Percentiles rank a stretch among this genome's conserved stretches.
Conservation (phyloP, 30 jellyfish, hydroid and myxozoan species). For the Aurelia aurita complex sp. Pacific region DNA sequence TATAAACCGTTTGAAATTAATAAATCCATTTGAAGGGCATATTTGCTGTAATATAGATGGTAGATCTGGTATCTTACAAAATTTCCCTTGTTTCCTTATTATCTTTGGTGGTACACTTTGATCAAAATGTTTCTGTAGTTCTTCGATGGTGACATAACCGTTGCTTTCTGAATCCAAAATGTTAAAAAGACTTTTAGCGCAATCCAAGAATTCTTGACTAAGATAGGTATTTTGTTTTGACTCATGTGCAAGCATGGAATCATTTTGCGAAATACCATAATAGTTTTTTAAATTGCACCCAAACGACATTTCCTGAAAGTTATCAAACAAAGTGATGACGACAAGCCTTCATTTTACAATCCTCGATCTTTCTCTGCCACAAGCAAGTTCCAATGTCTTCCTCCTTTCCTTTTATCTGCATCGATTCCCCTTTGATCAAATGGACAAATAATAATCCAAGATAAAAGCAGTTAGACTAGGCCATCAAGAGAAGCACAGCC, state of each 20-base stretch:
- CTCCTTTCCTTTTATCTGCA: too few species aligned
- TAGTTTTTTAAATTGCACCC: not conserved
- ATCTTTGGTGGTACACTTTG: not conserved
- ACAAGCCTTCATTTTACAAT: too few species aligned
- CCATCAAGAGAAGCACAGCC: too few species aligned
- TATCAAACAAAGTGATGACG: too few species aligned
- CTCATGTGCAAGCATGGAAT: not conserved
- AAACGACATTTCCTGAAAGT: not conserved
- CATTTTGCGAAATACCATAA: not conserved
- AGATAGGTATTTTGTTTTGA: not conserved
- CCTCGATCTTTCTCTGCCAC: too few species aligned
- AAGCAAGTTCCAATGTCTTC: too few species aligned
- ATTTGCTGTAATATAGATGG: constrained; percentile 31
- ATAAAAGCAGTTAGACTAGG: too few species aligned
- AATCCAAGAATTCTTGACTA: constrained; percentile 17
- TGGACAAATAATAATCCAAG: too few species aligned
- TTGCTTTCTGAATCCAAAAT: constrained; percentile 49
- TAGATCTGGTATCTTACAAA: not conserved
- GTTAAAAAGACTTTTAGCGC: constrained; percentile 47
- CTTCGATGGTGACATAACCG: constrained; percentile 59
- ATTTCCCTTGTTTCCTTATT: not conserved
- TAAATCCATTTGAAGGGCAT: constrained; percentile 53
- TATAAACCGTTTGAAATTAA: constrained; percentile 55
- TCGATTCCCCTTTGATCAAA: too few species aligned
- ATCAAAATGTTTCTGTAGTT: constrained; percentile 28